Evolutionary conservation across 2,797 vertebrate species (phyloP).

Genomic region (Cyprinella venusta): DNA sequence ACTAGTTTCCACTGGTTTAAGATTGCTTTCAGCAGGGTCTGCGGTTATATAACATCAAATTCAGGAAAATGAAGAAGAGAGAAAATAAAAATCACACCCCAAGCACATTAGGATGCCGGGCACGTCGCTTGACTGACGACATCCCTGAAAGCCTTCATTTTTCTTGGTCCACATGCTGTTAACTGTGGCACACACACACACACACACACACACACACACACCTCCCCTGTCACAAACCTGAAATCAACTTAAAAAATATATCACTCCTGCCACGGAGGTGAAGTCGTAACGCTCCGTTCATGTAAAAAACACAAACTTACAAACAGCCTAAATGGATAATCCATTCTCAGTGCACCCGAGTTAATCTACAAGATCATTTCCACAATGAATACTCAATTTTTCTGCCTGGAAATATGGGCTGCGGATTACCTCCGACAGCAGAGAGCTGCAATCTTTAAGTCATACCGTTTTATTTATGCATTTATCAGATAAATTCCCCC

Average conservation of each 20-base stretch:
- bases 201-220: constrained; percentile 2
- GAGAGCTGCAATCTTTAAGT: constrained; percentile 63
- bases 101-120: constrained; percentile 35
- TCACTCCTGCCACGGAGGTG: constrained; percentile 15
- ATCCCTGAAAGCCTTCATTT: constrained; percentile 48
- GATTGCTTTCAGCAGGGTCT: constrained; percentile 2
- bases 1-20: background rate
- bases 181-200: constrained; percentile 26
- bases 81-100: constrained; percentile 28
- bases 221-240: constrained; percentile 19
- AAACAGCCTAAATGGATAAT: constrained; percentile 57
- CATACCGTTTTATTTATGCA: constrained; percentile 61
- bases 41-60: constrained; percentile 5
- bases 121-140: constrained; percentile 37
- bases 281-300: constrained; percentile 33
- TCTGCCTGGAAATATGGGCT: constrained; percentile 55
- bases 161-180: constrained; percentile 15
- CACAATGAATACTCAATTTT: constrained; percentile 56
- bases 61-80: constrained; percentile 14
- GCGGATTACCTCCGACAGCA: constrained; percentile 56
- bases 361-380: constrained; percentile 61
- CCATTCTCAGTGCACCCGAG: constrained; percentile 49
- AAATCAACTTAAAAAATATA: constrained; percentile 42
- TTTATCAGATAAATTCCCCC: constrained; percentile 59
- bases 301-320: constrained; percentile 52